Evolutionary conservation across 2,797 vertebrate species (phyloP), one percentile per base, ranked within the genome.

Genomic region (Chaunax sp.): DNA sequence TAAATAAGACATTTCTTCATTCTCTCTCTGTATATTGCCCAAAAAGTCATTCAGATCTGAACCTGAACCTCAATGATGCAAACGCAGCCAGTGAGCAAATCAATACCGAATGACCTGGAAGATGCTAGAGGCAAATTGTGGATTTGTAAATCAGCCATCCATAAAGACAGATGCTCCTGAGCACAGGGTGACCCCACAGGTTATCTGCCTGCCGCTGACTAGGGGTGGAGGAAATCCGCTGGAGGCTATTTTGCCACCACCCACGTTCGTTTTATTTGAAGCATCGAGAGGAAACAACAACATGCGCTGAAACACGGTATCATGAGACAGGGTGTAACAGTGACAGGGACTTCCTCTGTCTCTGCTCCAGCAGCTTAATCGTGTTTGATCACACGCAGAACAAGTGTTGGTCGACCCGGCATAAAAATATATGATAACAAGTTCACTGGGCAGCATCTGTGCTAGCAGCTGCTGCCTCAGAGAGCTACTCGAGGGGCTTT

Each of bases 131-230:
- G 84, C 87, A 62, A 53, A 67, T 13, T 51, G 71, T 4, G 22
- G 54, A 63, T 25, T 76, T 74, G 69, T 33, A 20, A 69, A 54
- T 44, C 79, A 66, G 62, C 79, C 76, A 71, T 81, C 84, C 85
- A 65, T 75, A 54, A 84, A 83, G 75, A 52, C 88, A 90, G 83
- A 85, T 89, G 88, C 87, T 88, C 23, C 38, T 60, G 55, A 55
- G 59, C 64, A 52, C 43, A 6, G 38, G 6, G 40, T 55, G 60
- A 75, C 33, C 59, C 77, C 43, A 54, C 56, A 62, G 58, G 64
- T 74, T 45, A 58, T 49, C 64, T 10, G 64, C 74, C 54, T 18
- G 58, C 35, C 52, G 35, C 41, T 30, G 54, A 47, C 60, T 81
- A 55, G 19, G 8, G 54, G 22, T 3, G 45, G 49, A 57, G 28